These are phyloP conservation scores for Bufo gargarizans DNA, from an alignment of 2,113 vertebrate species.

Conservation along the genomic window DNA sequence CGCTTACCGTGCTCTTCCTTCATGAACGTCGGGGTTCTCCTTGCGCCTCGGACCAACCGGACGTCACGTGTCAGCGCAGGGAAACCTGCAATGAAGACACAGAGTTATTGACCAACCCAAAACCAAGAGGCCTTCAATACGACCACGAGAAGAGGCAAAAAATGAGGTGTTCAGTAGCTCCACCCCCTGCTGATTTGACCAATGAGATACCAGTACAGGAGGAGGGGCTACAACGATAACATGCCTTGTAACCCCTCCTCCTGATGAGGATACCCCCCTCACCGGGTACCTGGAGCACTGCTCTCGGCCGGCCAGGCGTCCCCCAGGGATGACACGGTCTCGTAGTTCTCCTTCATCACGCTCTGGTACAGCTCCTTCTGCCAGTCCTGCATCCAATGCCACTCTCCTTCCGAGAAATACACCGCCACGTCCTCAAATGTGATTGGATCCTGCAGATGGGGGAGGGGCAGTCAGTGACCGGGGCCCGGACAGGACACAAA, in stretches of 20 bases:
- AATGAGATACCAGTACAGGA: too few species aligned
- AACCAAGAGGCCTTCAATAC: too few species aligned
- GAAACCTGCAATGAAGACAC: neutral
- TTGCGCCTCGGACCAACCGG: neutral
- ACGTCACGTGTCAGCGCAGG: neutral
- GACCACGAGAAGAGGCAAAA: too few species aligned
- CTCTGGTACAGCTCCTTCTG: slow-evolving; percentile 54
- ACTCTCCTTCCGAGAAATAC: slow-evolving; percentile 47
- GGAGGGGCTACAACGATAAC: too few species aligned
- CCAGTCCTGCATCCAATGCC: slow-evolving; percentile 36
- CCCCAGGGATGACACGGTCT: slow-evolving; percentile 39
- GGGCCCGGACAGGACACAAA: neutral
- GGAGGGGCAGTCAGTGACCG: neutral
- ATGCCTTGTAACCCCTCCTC: neutral
- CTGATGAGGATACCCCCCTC: too few species aligned
- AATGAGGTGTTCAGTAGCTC: too few species aligned
- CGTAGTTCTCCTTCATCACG: slow-evolving; percentile 57
- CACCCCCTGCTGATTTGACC: too few species aligned
- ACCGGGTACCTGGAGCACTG: neutral
- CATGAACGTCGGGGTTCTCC: neutral
- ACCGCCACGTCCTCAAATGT: slow-evolving; percentile 56
- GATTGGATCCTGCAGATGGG: neutral
- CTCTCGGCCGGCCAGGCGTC: neutral
- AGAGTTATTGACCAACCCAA: too few species aligned
- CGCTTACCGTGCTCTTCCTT: neutral